Evolutionary conservation across 2,797 vertebrate genomes (phyloP), one percentile per base, ranked within the genome.

Genomic region (Balearica regulorum): DNA sequence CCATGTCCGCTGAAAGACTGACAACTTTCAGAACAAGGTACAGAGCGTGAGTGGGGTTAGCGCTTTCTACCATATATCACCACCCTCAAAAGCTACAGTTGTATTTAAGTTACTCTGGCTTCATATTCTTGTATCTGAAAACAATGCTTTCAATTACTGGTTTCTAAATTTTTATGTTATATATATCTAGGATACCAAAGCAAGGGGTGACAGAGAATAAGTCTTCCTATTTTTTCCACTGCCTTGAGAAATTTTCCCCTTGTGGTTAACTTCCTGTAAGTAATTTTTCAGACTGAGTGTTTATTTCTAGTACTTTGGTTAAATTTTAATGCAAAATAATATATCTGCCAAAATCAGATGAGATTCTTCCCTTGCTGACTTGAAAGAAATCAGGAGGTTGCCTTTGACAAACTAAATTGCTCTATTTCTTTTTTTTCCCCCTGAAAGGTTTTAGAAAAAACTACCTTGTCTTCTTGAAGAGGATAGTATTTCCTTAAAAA

Each of bases 291-390:
- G 57, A 71, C 53, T 31, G 15, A 71, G 31, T 84, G 51, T 84
- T 90, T 95, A 55, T 87, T 93, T 93, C 33, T 62, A 92, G 33
- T 75, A 83, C 35, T 75, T 96, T 31, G 33, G 31, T 81, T 89
- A 66, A 37, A 79, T 89, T 93, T 88, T 72, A 90, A 75, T 51
- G 35, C n/a, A 91, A 86, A 94, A 82, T 58, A 41, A 17, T 29
- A 0, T 55, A 46, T 72, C 65, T 83, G 72, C 80, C 92, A 79
- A 79, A 91, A 94, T 94, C 31, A 48, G 62, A 87, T 51, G 24
- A 41, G 10, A 58, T 79, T 91, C 46, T 93, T 66, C 22, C 66
- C 75, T 87, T 80, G 37, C 33, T 89, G 33, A 76, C 73, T 84
- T 84, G 71, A 95, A 81, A 82, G 55, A 83, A 93, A 82, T 39